Evolutionary conservation across 2,797 vertebrate genomes (phyloP), one percentile per base, ranked within the genome.

Genomic region (Labeo calbasu): DNA sequence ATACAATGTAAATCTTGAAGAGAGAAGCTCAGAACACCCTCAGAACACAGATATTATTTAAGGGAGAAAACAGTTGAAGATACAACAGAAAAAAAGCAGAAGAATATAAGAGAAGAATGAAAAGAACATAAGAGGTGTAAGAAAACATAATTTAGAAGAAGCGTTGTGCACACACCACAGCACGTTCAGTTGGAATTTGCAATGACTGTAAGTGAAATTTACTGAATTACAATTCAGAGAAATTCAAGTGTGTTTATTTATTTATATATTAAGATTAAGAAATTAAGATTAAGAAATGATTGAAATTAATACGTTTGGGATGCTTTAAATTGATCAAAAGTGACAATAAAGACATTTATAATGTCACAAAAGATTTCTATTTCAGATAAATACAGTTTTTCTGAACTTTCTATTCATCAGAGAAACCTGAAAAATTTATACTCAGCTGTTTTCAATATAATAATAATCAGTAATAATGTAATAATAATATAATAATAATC

Each of bases 111-210:
- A 43, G 5, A 19, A 61, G 10, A 32, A 75, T 85, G 66, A 87
- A 71, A 46, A 25, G 21, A 70, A 75, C 23, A 8, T 32, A 84
- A 83, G 65, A 89, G 82, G 82, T 46, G 43, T 86, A 48, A 59
- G 32, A 55, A 70, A n/a, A 40, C 7, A 21, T 53, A 5, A 23
- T 76, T 66, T 65, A 84, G 77, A 83, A 80, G 71, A 48, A 86
- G 75, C 84, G 23, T 51, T 51, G 48, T 28, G 8, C 1, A 69
- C 32, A 68, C 66, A 19, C 36, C 19, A 48, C 12, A 15, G 69
- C 13, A 25, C 14, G n/a, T 25, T 50, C 7, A 46, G 13, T 23
- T 15, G 68, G 6, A 70, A 70, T 48, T 14, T 71, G 13, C 23
- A 46, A 15, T 43, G 9, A 25, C 43, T 48, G 43, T 46, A 43